Evolutionary conservation across 2,113 vertebrate species (phyloP), one percentile per base, ranked within the genome.

Genomic region (Xiphophorus hellerii): DNA sequence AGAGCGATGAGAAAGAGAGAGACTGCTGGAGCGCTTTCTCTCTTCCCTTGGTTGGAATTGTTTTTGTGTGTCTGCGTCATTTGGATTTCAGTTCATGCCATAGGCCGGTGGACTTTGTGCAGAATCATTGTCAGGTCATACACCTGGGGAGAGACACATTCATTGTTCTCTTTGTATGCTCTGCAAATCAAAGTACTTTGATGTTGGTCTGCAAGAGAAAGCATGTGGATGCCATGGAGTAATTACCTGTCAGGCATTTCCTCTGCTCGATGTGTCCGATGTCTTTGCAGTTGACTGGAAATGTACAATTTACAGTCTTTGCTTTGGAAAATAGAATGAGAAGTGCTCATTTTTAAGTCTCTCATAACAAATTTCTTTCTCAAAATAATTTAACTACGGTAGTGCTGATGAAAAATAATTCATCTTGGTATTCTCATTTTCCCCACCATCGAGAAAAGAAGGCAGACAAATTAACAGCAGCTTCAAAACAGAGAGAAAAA

Each of bases 1-100:
- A 93, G 90, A 94, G 86, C 61, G 51, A 90, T 88, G 87, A 91
- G 84, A 83, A 85, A 89, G 78, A 74, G 80, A 88, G 68, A 77
- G 81, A 77, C 69, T 79, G 63, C 62, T 14, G 63, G 81, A 83
- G 77, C 73, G 62, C 76, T 77, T n/a, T 28, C 82, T 73, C 78
- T 77, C 65, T 80, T 83, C 87, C 62, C 73, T 86, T 72, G 66
- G 79, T 69, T 85, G 76, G 87, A 87, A 73, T 64, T 62, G 30
- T 74, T 80, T 84, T 65, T 83, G 69, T 73, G 62, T 83, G 69
- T 77, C 44, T 83, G 70, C 51, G 82, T 86, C 80, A 73, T 83
- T 86, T 88, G 69, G 73, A 58, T 80, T 82, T 66, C 51, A 9
- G 64, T 73, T 65, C 60, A 65, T 81, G 73, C 77, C 80, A 73